These are phyloP conservation scores for Stigmatopora argus DNA, from an alignment of 2,113 vertebrate genomes.

Conservation along the genomic window DNA sequence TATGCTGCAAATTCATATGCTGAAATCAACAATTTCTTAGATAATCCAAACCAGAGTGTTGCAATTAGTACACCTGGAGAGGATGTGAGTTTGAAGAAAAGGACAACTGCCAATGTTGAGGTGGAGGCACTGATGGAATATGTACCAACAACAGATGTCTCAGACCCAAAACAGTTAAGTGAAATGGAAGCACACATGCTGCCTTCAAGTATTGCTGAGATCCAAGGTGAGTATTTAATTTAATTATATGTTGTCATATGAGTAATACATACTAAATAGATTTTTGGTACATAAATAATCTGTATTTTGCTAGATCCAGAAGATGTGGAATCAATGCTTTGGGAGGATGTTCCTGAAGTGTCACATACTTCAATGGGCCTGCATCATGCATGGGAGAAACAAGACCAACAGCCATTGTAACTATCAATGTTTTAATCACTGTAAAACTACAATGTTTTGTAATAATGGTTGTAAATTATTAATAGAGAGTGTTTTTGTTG, in stretches of 20 bases:
- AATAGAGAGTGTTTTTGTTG: too few relatives aligned
- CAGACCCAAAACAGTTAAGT: conserved; percentile 20
- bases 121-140: conserved; percentile 40
- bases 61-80: conserved; percentile 17
- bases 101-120: conserved; percentile 14
- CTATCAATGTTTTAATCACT: not conserved
- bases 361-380: conserved; percentile 46
- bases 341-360: conserved; percentile 67
- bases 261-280: not conserved
- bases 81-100: conserved; percentile 1
- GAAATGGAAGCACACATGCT: conserved; percentile 1
- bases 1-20: not conserved
- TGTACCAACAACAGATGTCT: conserved; percentile 16
- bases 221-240: conserved; percentile 44
- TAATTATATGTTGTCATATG: not conserved
- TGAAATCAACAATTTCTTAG: conserved; percentile 30
- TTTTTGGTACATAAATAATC: conserved; percentile 5
- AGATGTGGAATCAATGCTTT: conserved; percentile 79
- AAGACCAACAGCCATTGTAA: conserved; percentile 53
- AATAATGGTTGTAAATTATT: not conserved
- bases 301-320: conserved; percentile 68
- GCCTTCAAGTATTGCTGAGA: conserved; percentile 19
- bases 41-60: conserved; percentile 27
- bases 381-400: conserved; percentile 76
- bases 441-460: not conserved